These are phyloP conservation scores for Polietes domitor DNA, from an alignment of 2,888 invertebrate genomes.

Conservation along the genomic window DNA sequence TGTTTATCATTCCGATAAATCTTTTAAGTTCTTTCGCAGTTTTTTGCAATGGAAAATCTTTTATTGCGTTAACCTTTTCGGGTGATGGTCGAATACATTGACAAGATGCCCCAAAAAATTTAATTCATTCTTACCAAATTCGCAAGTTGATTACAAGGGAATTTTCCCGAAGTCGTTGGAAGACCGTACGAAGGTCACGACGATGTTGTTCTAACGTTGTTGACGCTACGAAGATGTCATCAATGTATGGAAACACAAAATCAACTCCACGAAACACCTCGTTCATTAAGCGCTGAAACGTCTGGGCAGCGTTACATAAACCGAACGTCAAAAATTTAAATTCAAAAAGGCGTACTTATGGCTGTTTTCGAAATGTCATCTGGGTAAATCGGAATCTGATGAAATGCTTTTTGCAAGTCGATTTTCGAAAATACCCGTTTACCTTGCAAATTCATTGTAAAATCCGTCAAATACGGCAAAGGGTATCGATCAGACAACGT, in stretches of 20 bases:
- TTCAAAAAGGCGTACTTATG: conserved; percentile 42
- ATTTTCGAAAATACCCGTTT: conserved; percentile 56
- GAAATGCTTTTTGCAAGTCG: conserved; percentile 40
- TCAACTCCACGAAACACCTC: conserved; percentile 32
- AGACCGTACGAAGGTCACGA: conserved; percentile 60
- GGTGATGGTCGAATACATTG: conserved; percentile 59
- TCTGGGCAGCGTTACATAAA: conserved; percentile 47
- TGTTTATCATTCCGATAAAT: conserved; percentile 53
- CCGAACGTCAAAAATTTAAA: conserved; percentile 43
- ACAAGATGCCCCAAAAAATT: conserved; percentile 59
- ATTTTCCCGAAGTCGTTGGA: conserved; percentile 49
- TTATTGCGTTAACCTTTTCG: conserved; percentile 45
- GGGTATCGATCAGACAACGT: conserved; percentile 38
- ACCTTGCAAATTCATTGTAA: conserved; percentile 19
- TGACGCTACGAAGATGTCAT: conserved; percentile 60
- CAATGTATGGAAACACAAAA: conserved; percentile 59
- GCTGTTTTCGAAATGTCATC: conserved; percentile 39
- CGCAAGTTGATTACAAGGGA: conserved; percentile 40
- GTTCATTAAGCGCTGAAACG: conserved; percentile 39
- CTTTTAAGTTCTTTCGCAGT: conserved; percentile 53
- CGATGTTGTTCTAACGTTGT: conserved; percentile 56
- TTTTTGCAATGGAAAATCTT: neutral
- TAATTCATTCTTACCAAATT: conserved; percentile 41
- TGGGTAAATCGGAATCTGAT: conserved; percentile 23
- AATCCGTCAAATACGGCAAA: conserved; percentile 26